Evolutionary conservation across 2,113 vertebrate species (phyloP).

Genomic region (Phainopepla nitens): DNA sequence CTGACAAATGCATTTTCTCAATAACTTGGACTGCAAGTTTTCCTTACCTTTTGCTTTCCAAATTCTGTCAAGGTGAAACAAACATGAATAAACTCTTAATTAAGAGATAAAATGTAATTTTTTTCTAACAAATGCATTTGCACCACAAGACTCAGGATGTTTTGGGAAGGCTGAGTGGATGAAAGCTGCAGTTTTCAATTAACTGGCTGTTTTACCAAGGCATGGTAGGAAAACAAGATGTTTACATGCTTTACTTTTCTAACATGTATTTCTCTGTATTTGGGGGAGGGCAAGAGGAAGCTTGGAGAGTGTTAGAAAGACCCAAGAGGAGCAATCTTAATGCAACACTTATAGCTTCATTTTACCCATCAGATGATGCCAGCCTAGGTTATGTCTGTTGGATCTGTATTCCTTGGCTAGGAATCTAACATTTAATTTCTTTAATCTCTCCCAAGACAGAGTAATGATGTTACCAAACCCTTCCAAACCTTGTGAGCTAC

Average conservation of each 20-base stretch:
- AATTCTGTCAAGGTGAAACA: background rate
- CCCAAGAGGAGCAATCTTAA: background rate
- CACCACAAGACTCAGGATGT: background rate
- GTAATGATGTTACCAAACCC: background rate
- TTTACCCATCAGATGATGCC: background rate
- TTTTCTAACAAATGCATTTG: background rate
- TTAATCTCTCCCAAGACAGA: constrained; percentile 25
- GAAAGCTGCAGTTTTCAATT: background rate
- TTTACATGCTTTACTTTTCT: background rate
- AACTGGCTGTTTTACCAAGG: background rate
- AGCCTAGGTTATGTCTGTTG: background rate
- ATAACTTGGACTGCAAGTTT: background rate
- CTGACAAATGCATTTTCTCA: background rate
- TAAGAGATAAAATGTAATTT: background rate
- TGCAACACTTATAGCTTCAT: background rate
- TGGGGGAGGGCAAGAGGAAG: background rate
- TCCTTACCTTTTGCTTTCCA: background rate
- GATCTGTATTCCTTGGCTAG: background rate
- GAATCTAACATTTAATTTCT: constrained; percentile 8
- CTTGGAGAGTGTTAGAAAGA: background rate
- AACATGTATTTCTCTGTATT: background rate
- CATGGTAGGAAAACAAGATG: background rate
- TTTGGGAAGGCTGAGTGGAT: background rate
- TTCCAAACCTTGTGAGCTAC: constrained; percentile 17
- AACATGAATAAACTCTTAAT: background rate